phyloP scores from a whole-genome alignment of 2,113 vertebrate species.

The Trogon surrucura region DNA sequence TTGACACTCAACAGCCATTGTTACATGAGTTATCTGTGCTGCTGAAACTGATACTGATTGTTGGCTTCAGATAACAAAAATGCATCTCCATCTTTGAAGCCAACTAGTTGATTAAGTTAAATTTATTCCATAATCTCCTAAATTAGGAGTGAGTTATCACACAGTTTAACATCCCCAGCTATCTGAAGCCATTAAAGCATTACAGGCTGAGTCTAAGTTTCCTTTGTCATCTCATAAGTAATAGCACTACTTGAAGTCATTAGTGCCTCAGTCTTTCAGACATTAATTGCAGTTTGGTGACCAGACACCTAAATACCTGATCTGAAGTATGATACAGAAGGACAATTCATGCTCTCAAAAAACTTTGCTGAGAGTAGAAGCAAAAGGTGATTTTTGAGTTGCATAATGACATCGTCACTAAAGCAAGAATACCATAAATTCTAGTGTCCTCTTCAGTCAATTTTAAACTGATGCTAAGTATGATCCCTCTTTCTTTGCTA shows the following conservation, averaged over 20 bases:
- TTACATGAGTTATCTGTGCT: background rate
- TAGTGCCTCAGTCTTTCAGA: slow-evolving; percentile 7
- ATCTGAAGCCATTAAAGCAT: slow-evolving; percentile 19
- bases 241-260: slow-evolving; percentile 11
- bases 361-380: background rate
- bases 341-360: background rate
- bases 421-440: background rate
- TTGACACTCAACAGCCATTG: slow-evolving; percentile 8
- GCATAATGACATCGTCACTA: background rate
- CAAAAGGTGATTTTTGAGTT: background rate
- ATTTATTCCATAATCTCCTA: slow-evolving; percentile 5
- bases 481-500: background rate
- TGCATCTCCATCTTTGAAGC: background rate
- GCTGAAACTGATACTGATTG: background rate
- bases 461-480: background rate
- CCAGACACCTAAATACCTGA: background rate
- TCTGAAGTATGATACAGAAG: background rate
- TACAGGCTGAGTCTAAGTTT: background rate
- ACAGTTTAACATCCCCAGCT: background rate
- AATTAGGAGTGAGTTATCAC: slow-evolving; percentile 1
- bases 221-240: slow-evolving; percentile 24
- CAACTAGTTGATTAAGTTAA: background rate
- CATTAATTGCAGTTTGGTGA: slow-evolving; percentile 8
- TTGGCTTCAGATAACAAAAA: slow-evolving; percentile 28
- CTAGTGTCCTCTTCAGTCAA: background rate